Conservation (phyloP, 1,140 invertebrate genomes). For the Drosophila teissieri region DNA sequence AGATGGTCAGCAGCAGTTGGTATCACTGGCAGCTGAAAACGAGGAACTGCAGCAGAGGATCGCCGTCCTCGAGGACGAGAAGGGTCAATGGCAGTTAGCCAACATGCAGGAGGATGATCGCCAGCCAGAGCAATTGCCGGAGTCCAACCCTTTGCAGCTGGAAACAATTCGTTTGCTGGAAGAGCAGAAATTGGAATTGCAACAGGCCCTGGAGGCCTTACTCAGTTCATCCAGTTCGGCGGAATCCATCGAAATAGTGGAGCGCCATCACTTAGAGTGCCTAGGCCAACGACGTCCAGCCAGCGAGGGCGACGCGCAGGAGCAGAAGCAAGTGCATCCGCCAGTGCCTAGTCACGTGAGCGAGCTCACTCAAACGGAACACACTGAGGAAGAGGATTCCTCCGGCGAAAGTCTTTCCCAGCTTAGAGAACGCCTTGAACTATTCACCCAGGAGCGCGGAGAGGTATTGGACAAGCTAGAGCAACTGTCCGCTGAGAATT, state of each 20-base stretch:
- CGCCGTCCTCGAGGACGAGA: constrained; percentile 94
- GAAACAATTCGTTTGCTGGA: constrained; percentile 73
- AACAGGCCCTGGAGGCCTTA: constrained; percentile 59
- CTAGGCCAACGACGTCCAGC: constrained; percentile 84
- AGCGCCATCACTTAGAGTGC: constrained; percentile 86
- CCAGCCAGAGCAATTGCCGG: background rate
- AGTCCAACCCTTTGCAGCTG: constrained; percentile 33
- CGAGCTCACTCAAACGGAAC: constrained; percentile 78
- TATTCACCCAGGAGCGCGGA: constrained; percentile 87
- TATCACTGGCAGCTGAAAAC: constrained; percentile 86
- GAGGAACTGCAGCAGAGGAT: constrained; percentile 90
- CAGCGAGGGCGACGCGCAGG: constrained; percentile 31
- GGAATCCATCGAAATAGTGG: constrained; percentile 89
- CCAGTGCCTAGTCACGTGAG: constrained; percentile 69
- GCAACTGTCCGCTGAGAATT: constrained; percentile 87
- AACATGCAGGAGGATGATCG: constrained; percentile 53
- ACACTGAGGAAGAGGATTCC: constrained; percentile 68
- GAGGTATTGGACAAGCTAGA: constrained; percentile 90
- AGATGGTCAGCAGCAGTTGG: constrained; percentile 89
- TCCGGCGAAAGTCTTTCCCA: constrained; percentile 86
- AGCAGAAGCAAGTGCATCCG: constrained; percentile 44
- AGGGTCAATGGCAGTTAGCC: constrained; percentile 92
- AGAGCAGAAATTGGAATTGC: constrained; percentile 72
- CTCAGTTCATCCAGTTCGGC: constrained; percentile 88
- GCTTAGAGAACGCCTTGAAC: constrained; percentile 87